Evolutionary conservation across 2,888 invertebrate genomes (phyloP).

Genomic region (Pachymerium ferrugineum): DNA sequence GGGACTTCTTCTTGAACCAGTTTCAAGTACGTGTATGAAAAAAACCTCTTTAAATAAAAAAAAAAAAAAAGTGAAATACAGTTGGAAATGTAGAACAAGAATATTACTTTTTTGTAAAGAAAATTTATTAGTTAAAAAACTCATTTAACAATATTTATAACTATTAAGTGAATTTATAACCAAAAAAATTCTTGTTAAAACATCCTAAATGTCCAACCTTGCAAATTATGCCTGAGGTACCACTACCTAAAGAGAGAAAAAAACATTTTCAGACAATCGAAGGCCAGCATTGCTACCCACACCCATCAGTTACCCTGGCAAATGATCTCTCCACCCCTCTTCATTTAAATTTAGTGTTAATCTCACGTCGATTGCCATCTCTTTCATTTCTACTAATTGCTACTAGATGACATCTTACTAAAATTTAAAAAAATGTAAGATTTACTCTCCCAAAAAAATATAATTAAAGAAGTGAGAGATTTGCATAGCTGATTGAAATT

Average conservation of each 20-base stretch:
- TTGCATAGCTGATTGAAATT: not conserved
- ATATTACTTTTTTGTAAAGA: not conserved
- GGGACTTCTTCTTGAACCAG: not conserved
- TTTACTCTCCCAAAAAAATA: no score
- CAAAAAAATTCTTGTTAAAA: no score
- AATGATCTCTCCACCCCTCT: not conserved
- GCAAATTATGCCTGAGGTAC: not conserved
- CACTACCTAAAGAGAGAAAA: not conserved
- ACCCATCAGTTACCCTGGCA: conserved; percentile 1
- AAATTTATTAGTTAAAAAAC: no score
- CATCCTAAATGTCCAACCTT: conserved; percentile 10
- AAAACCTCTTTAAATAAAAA: not conserved
- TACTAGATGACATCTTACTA: not conserved
- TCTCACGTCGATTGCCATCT: conserved; percentile 1
- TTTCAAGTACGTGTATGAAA: not conserved
- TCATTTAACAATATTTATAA: no score
- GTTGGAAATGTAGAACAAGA: no score
- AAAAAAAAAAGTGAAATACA: not conserved
- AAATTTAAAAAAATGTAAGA: not conserved
- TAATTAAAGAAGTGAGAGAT: not conserved
- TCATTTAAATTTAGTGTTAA: conserved; percentile 15
- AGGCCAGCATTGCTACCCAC: not conserved
- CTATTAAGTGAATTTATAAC: no score
- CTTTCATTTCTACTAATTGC: not conserved
- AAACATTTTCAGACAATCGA: not conserved